Base-by-base conservation (phyloP, 2,888 invertebrate species). In the Sepioteuthis lessoniana region DNA sequence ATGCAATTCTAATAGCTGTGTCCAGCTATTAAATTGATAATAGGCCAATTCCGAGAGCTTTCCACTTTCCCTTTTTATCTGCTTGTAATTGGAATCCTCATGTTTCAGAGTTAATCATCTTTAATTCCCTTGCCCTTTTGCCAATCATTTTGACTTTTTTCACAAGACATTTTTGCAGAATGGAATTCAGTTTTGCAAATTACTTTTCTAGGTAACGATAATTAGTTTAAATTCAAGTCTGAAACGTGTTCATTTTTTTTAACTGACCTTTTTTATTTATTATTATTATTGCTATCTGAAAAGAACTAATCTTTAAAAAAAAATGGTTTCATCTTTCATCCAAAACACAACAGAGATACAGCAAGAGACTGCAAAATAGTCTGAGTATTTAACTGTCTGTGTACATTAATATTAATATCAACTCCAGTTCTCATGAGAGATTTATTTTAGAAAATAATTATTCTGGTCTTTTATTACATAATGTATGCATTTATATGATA, bases 81-180 rank as follows among this genome's bases (percentile, higher is more conserved):
- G 55, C 55, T 25, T 35, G n/a, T 76, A 76, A 76, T 76, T 76
- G 76, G n/a, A 76, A 76, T 76, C 76, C 76, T 76, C 76, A 76
- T 76, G n/a, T 76, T 76, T 35, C 76, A 76, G 76, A 76, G 76
- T 76, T 76, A 76, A 76, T 76, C 76, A 76, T 35, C 76, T 76
- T 76, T 76, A 76, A 76, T 76, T 76, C 76, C 76, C 76, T 76
- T 76, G 76, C 76, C 76, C 76, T 76, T 76, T 76, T 35, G 76
- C 76, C 76, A 76, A 76, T 76, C 76, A 76, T n/a, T 76, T 76
- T 76, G 76, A 76, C 76, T 76, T 76, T 76, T 76, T 76, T 76
- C 76, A 76, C 76, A 76, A 76, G 76, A 76, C 76, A 76, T 76
- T 76, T 76, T 76, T 76, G 16, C 76, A 76, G 76, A 76, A 76